Conservation (phyloP, 2,888 invertebrate genomes). For the Trichopoda pennipes region DNA sequence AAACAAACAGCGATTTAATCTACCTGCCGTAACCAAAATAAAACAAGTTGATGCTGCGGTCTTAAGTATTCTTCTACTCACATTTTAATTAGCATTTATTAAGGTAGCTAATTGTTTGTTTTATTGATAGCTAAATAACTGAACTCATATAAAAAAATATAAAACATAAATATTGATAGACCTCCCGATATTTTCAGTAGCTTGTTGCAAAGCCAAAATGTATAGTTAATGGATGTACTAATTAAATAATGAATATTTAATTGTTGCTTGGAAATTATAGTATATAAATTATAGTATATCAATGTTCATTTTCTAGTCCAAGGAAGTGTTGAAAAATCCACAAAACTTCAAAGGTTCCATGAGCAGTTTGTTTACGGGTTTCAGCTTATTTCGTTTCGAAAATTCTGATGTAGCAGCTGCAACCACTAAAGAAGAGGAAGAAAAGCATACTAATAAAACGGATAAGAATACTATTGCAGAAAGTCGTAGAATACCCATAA, state of each 20-base stretch:
- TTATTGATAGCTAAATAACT: not conserved
- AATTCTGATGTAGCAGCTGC: constrained; percentile 77
- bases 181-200: constrained; percentile 52
- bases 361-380: constrained; percentile 82
- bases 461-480: constrained; percentile 81
- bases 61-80: constrained; percentile 35
- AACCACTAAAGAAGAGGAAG: constrained; percentile 79
- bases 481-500: constrained; percentile 90
- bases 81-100: not conserved
- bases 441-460: constrained; percentile 77
- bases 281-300: constrained; percentile 17
- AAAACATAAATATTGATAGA: constrained; percentile 27
- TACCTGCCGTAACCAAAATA: not conserved
- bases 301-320: constrained; percentile 76
- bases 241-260: constrained; percentile 14
- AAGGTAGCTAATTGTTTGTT: constrained; percentile 39
- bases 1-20: not conserved
- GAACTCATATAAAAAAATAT: not conserved
- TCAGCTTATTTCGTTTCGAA: constrained; percentile 78
- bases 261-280: not conserved
- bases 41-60: not conserved
- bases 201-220: constrained; percentile 37
- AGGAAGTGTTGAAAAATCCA: constrained; percentile 80
- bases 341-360: constrained; percentile 84
- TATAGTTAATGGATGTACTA: too few relatives aligned